phyloP scores from a whole-genome alignment of 1,140 invertebrate species.

The Cydia pomonella region DNA sequence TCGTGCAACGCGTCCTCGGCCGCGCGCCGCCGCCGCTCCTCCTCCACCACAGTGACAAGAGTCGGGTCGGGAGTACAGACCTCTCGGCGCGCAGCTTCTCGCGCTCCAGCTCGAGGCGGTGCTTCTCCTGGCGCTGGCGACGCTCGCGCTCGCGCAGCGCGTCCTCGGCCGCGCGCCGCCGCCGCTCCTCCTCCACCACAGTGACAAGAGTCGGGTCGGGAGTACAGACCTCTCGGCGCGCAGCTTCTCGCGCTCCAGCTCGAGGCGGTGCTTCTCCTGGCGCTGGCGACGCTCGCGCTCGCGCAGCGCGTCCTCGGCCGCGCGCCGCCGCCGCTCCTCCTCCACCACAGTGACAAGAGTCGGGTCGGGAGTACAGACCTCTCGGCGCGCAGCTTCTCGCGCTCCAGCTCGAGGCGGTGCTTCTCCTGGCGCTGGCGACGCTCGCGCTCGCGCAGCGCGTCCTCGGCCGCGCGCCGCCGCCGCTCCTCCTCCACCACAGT shows the following conservation, averaged over 20 bases:
- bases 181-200: conserved; percentile 86
- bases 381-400: conserved; percentile 86
- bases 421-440: conserved; percentile 90
- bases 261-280: conserved; percentile 89
- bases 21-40: conserved; percentile 87
- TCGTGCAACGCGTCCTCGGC: conserved; percentile 87
- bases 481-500: conserved; percentile 86
- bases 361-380: conserved; percentile 81
- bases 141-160: conserved; percentile 89
- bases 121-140: conserved; percentile 89
- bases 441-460: conserved; percentile 88
- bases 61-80: conserved; percentile 80
- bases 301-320: conserved; percentile 85
- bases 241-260: conserved; percentile 89
- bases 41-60: conserved; percentile 80
- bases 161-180: conserved; percentile 86
- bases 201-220: conserved; percentile 44
- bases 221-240: conserved; percentile 83
- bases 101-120: conserved; percentile 88
- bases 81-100: conserved; percentile 85
- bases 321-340: conserved; percentile 87
- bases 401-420: conserved; percentile 87
- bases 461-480: conserved; percentile 85
- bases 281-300: conserved; percentile 90
- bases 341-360: conserved; percentile 75